These are phyloP conservation scores for Drosophila neocordata DNA, from an alignment of 1,140 invertebrate species.

Conservation along the genomic window DNA sequence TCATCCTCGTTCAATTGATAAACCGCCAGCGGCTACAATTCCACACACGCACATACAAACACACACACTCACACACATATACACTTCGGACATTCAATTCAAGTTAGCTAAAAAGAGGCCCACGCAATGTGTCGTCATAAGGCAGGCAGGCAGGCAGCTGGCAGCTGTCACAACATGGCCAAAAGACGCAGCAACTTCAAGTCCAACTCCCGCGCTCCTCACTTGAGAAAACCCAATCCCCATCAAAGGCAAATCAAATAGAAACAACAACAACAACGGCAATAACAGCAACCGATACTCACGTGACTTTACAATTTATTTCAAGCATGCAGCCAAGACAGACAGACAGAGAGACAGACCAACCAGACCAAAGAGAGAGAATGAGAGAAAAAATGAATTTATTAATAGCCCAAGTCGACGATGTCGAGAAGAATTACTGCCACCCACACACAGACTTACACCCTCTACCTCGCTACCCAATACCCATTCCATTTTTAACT, in stretches of 20 bases:
- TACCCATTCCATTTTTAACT: conserved; percentile 1
- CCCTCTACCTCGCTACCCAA: conserved; percentile 15
- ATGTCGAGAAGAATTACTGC: conserved; percentile 59
- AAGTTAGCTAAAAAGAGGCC: conserved; percentile 26
- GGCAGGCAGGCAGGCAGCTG: conserved; percentile 46
- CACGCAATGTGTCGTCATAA: conserved; percentile 37
- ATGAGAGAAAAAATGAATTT: conserved; percentile 58
- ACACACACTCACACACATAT: conserved; percentile 43
- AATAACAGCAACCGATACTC: conserved; percentile 32
- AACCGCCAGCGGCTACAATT: conserved; percentile 57
- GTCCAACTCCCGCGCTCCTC: neutral
- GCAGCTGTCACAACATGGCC: conserved; percentile 71
- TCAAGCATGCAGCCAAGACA: conserved; percentile 60
- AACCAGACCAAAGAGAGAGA: neutral
- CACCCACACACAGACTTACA: conserved; percentile 59
- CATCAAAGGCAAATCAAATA: conserved; percentile 73
- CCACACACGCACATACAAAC: conserved; percentile 37
- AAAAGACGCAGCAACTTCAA: conserved; percentile 24
- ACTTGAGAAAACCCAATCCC: conserved; percentile 20
- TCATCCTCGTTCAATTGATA: conserved; percentile 57
- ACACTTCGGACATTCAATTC: conserved; percentile 59
- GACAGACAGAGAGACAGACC: neutral
- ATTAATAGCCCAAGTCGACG: conserved; percentile 67
- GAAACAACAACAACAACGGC: conserved; percentile 3
- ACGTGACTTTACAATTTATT: conserved; percentile 79